These are phyloP conservation scores for Irena cyanogastra DNA, from an alignment of 2,113 vertebrate species.

Conservation along the genomic window DNA sequence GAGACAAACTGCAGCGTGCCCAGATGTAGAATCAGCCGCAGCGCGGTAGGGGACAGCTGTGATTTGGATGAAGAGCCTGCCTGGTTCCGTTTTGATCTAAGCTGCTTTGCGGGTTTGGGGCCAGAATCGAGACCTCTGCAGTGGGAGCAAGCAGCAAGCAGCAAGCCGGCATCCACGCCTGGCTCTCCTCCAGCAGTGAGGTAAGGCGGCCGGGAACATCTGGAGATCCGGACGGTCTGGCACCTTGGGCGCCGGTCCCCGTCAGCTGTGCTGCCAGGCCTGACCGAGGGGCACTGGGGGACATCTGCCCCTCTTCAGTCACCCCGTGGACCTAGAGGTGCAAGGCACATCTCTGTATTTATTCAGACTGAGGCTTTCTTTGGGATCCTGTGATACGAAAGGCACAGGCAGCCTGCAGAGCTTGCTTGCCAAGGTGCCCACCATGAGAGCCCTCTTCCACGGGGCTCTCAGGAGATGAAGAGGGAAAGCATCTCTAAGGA, in stretches of 20 bases:
- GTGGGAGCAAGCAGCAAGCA: neutral
- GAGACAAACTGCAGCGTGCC: neutral
- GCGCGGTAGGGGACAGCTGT: rapidly evolving
- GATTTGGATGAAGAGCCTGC: neutral
- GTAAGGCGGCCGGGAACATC: neutral
- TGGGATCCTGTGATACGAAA: neutral
- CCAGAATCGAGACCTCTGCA: neutral
- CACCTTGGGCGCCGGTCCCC: rapidly evolving
- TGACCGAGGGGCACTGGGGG: neutral
- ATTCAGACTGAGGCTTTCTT: neutral
- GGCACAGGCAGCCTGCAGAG: neutral
- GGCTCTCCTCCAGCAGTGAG: neutral
- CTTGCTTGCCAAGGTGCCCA: neutral
- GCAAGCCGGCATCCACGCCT: neutral
- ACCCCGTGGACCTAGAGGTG: neutral
- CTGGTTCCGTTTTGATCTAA: neutral
- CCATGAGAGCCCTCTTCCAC: neutral
- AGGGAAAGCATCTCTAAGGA: neutral
- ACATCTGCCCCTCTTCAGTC: neutral
- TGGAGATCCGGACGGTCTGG: neutral
- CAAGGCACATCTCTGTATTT: neutral
- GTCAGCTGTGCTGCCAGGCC: neutral
- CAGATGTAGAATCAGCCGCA: neutral
- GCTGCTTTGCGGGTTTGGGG: neutral
- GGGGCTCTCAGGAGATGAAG: neutral